Evolutionary conservation across 1,140 invertebrate species (phyloP), one percentile per base, ranked within the genome.

Genomic region (Ceratosolen solmsi): DNA sequence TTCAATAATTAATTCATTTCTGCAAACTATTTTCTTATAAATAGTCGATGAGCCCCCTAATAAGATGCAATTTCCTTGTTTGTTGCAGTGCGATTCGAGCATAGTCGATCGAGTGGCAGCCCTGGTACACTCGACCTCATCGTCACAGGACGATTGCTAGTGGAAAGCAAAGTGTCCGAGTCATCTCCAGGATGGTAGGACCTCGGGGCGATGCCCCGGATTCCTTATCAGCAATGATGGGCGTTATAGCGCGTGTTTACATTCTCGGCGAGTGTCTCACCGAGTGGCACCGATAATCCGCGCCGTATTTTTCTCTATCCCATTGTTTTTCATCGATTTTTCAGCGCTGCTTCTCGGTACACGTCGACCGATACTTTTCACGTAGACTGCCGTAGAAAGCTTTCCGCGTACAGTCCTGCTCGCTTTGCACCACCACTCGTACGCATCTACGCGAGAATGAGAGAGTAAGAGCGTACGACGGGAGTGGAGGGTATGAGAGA

Each of bases 101-200:
- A 88, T 90, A 71, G 87, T 86, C 30, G 88, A 89, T 27, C 84
- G 88, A 17, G 86, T 89, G 54, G 89, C 88, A 22, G 88, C 88
- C 2, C 87, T 90, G 36, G 46, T 90, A 63, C 87, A 88, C 80
- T 83, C 89, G 22, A 82, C 68, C 33, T 89, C 88, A 0, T 87
- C 88, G 15, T 87, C 87, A 27, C 88, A 89, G 51, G 89, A 89
- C 58, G 89, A 90, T 79, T 90, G 89, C 88, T 89, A 90, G 87
- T 90, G 80, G 72, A 56, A 13, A 65, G 27, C 51, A 5, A 38
- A 2, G n/a, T 30, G 63, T 71, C 73, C 73, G 33, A 65, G 8
- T 36, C 11, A 0, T 36, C 17, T 1, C 5, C 0, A 9, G 15
- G 13, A 17, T 25, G 15, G 3, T 1, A 9, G n/a, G 15, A 15